A percentile compares a stretch with the other conserved stretches of the same genome.
Conservation (phyloP, 2,888 invertebrate genomes). For the Perdita meconis region DNA sequence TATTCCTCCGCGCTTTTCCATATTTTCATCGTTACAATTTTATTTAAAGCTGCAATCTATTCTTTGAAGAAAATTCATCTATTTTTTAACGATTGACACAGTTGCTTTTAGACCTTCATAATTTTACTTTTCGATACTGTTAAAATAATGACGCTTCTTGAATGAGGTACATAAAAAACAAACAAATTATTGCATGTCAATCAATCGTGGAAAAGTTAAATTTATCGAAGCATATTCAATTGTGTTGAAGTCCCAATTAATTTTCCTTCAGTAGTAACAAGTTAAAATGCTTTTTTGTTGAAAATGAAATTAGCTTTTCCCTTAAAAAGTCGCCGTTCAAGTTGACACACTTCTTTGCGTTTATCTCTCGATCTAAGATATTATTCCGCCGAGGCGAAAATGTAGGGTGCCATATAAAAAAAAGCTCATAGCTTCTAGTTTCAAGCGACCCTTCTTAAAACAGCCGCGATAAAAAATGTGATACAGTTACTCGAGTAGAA, state of each 20-base stretch:
- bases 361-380: conserved; percentile 11
- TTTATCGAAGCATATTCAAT: neutral
- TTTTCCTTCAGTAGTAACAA: too few species aligned
- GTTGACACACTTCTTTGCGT: conserved; percentile 3
- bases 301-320: neutral
- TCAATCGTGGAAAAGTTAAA: too few species aligned
- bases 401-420: neutral
- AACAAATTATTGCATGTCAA: too few species aligned
- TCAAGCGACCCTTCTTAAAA: conserved; percentile 20
- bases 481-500: conserved; percentile 10
- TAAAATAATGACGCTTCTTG: too few species aligned
- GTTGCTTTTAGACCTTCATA: too few species aligned
- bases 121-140: too few species aligned
- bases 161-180: too few species aligned
- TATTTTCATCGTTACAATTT: neutral
- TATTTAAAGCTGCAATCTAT: neutral
- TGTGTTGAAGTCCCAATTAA: neutral
- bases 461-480: conserved; percentile 22
- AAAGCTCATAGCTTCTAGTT: neutral
- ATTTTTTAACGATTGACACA: too few species aligned
- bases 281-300: neutral
- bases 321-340: neutral
- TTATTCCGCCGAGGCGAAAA: conserved; percentile 11
- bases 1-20: neutral
- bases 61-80: too few species aligned